These are phyloP conservation scores for Rotaria macrura DNA, from an alignment of 2,888 invertebrate species.

Conservation along the genomic window DNA sequence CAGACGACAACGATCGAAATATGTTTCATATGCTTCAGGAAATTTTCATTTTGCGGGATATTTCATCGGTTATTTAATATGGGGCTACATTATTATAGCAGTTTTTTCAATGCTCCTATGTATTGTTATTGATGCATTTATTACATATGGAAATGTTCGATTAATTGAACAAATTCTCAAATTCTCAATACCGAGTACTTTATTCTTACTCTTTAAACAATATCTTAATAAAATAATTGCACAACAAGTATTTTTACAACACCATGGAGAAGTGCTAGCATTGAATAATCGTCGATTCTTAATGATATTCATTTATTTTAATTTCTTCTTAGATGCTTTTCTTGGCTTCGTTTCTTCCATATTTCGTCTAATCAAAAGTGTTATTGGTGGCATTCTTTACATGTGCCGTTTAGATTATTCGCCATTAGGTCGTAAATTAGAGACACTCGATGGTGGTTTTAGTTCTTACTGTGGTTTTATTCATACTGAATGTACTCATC, in stretches of 20 bases:
- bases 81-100: neutral
- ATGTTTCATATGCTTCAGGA: neutral
- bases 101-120: neutral
- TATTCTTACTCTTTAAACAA: neutral
- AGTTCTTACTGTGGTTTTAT: neutral
- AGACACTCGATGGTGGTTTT: neutral
- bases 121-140: neutral
- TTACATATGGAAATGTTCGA: neutral
- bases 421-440: neutral
- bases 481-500: neutral
- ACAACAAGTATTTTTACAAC: neutral
- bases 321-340: neutral
- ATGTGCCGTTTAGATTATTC: conserved; percentile 5
- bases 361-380: neutral
- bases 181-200: neutral
- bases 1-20: neutral
- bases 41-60: conserved; percentile 7
- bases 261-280: neutral
- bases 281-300: neutral
- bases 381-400: neutral
- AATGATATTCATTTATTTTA: conserved; percentile 19
- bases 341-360: neutral
- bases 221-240: neutral
- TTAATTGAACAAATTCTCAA: neutral
- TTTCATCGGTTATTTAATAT: neutral